A percentile compares a stretch with the other conserved stretches of the same genome.
Evolutionary conservation across 2,888 invertebrate genomes (phyloP).

Genomic region (Papilio elwesi): DNA sequence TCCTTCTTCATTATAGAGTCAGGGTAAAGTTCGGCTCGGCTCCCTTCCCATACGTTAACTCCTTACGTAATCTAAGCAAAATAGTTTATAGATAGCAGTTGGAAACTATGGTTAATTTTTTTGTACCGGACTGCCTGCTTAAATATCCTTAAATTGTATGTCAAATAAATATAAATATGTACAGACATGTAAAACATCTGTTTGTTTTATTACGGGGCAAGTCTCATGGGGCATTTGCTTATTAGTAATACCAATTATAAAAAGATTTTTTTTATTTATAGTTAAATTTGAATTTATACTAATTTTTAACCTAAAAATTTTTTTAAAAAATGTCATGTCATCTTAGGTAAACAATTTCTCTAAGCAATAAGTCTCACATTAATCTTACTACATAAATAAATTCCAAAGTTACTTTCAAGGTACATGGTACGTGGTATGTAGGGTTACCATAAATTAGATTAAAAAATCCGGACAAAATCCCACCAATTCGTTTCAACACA

Average conservation of each 20-base stretch:
- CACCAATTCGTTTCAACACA: not conserved
- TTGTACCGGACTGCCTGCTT: too few relatives aligned
- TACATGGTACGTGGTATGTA: not conserved
- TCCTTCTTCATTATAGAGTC: too few relatives aligned
- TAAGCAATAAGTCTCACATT: slow-evolving; percentile 7
- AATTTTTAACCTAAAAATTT: not conserved
- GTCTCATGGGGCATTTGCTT: not conserved
- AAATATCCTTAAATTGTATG: not conserved
- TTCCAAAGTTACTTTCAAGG: slow-evolving; percentile 18
- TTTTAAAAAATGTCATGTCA: slow-evolving; percentile 29
- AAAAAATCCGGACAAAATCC: not conserved
- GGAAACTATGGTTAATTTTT: too few relatives aligned
- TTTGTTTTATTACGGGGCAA: not conserved
- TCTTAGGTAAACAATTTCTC: slow-evolving; percentile 23
- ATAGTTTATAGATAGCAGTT: too few relatives aligned
- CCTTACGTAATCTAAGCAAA: too few relatives aligned
- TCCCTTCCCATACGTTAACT: too few relatives aligned
- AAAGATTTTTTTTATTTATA: not conserved
- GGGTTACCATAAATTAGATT: not conserved
- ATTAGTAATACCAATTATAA: not conserved
- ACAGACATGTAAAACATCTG: not conserved
- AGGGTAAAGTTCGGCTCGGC: too few relatives aligned
- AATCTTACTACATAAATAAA: slow-evolving; percentile 5
- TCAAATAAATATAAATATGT: too few relatives aligned
- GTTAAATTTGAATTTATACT: not conserved